Percentiles rank a stretch among this genome's conserved stretches.
Conservation (phyloP, 92 coral and sea anemone species). For the Umimayanthus chanpuru region DNA sequence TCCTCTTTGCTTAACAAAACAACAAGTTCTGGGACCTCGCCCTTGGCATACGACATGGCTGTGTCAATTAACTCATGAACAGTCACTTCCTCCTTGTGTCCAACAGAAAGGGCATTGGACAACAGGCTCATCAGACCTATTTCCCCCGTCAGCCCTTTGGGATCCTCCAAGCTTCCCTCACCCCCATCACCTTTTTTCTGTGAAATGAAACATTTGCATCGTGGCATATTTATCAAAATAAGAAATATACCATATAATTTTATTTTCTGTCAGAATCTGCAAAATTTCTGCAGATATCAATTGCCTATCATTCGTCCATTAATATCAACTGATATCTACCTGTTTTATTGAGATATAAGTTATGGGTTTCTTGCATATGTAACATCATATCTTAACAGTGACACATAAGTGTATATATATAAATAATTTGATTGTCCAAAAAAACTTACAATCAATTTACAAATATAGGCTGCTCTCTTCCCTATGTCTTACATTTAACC, state of each 20-base stretch:
- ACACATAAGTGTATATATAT: too few species aligned
- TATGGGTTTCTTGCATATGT: too few species aligned
- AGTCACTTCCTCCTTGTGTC: conserved; percentile 65
- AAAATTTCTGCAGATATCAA: too few species aligned
- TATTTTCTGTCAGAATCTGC: too few species aligned
- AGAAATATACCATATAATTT: not conserved
- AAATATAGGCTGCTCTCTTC: too few species aligned
- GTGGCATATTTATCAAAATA: not conserved
- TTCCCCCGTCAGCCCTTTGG: conserved; percentile 44
- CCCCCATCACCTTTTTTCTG: conserved; percentile 13
- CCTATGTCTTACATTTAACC: too few species aligned
- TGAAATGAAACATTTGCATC: not conserved
- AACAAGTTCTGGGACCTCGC: conserved; percentile 76
- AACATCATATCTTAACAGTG: too few species aligned
- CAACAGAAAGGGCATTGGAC: conserved; percentile 69
- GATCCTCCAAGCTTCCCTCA: conserved; percentile 17
- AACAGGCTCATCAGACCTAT: conserved; percentile 71
- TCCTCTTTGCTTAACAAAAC: conserved; percentile 70
- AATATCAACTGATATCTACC: too few species aligned
- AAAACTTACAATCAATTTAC: too few species aligned
- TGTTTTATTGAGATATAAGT: too few species aligned
- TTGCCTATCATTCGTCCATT: too few species aligned
- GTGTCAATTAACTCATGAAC: conserved; percentile 70
- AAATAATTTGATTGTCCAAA: too few species aligned
- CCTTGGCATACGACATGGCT: conserved; percentile 76